Evolutionary conservation across 1,140 invertebrate genomes (phyloP), one percentile per base, ranked within the genome.

Genomic region (Drosophila bipectinata): DNA sequence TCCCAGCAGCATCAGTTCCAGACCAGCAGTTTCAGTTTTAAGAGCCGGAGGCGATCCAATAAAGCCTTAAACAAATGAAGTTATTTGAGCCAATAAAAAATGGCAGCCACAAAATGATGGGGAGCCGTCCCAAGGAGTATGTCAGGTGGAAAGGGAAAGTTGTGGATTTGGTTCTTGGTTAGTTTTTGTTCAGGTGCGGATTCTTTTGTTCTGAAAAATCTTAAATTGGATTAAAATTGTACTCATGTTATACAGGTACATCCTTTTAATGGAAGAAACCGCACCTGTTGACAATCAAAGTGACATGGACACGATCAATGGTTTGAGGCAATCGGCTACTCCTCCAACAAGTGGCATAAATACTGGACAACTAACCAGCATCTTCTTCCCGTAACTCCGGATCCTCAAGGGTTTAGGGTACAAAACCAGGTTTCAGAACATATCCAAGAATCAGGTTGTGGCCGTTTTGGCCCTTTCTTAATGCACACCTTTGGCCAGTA

Each of bases 41-140:
- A 30, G 37, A 61, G 63, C 64, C 64, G 52, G 62, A 61, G 62
- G 72, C 73, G 55, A 69, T 76, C 72, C 80, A 84, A 84, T 84
- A 81, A 87, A 62, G 67, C 76, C 63, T 88, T 88, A 88, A 83
- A 87, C 83, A 88, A 88, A 87, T 87, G 79, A 87, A 87, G 83
- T 87, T 79, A 87, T 87, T 87, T 88, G 69, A 82, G 78, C 51
- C 83, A 82, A 78, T 82, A 85, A 79, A 82, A 87, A 87, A 74
- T 80, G 63, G 75, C 76, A 83, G 61, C 32, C 48, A 34, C 47
- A 24, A 61, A 47, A 62, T 75, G 57, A 64, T 56, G 53, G 47
- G 56, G 48, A 75, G 72, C 61, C 79, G 72, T 54, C 79, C 37
- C 44, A 48, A 32, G 60, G 39, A 34, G 54, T 64, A 48, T 80